phyloP scores from a whole-genome alignment of 2,888 invertebrate species.

The Diogma glabrata region DNA sequence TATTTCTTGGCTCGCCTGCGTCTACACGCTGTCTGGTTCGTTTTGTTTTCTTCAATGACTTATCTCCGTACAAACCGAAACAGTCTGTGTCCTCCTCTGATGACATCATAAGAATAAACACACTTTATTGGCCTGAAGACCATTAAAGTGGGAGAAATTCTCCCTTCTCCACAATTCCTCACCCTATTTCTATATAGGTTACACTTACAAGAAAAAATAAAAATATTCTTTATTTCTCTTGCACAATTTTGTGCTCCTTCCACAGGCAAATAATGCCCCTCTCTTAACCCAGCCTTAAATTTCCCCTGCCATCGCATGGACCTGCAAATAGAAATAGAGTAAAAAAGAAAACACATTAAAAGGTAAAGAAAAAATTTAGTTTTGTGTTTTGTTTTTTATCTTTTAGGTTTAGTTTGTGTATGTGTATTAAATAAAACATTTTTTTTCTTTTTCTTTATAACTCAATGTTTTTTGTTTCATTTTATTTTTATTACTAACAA shows the following conservation, averaged over 20 bases:
- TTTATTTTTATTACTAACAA: too few species aligned
- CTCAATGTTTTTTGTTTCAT: too few species aligned
- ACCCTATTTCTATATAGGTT: constrained; percentile 19
- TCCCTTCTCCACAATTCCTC: constrained; percentile 18
- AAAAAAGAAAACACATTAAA: too few species aligned
- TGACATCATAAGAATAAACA: constrained; percentile 85
- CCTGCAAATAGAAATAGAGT: constrained; percentile 15
- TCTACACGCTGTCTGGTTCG: constrained; percentile 92
- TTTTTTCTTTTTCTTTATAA: too few species aligned
- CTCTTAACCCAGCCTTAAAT: constrained; percentile 20
- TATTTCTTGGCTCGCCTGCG: constrained; percentile 91
- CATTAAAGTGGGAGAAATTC: constrained; percentile 22
- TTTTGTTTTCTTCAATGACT: constrained; percentile 85
- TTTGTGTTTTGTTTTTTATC: too few species aligned
- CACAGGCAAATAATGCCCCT: constrained; percentile 13
- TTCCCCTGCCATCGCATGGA: constrained; percentile 21
- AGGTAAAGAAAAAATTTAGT: too few species aligned
- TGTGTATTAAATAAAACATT: too few species aligned
- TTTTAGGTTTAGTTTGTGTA: too few species aligned
- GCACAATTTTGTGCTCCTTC: constrained; percentile 12
- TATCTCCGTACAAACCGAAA: constrained; percentile 89
- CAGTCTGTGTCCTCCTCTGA: constrained; percentile 92
- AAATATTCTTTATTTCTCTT: constrained; percentile 9
- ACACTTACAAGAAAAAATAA: constrained; percentile 8
- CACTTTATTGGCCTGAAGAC: constrained; percentile 69